Conservation (phyloP, 1,140 invertebrate species). For the Drosophila orena region DNA sequence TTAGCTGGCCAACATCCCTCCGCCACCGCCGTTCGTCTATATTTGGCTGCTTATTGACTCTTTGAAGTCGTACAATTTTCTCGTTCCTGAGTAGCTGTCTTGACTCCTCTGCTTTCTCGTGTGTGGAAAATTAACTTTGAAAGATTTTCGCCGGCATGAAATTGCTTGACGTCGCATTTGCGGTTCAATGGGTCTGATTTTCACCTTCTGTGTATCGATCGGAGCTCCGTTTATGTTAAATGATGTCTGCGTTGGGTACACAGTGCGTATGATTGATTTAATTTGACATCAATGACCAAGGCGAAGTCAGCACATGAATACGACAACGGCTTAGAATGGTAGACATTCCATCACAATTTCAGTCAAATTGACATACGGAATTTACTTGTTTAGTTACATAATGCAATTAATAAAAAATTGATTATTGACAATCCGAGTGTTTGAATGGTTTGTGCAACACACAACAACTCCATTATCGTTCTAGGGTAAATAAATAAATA, state of each 20-base stretch:
- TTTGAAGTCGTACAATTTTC: constrained; percentile 79
- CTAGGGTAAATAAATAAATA: too few relatives aligned
- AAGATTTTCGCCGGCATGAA: constrained; percentile 70
- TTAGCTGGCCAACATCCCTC: constrained; percentile 21
- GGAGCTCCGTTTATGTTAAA: constrained; percentile 37
- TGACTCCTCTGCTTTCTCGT: constrained; percentile 39
- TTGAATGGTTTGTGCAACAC: too few relatives aligned
- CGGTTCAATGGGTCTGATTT: constrained; percentile 63
- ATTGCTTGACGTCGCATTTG: constrained; percentile 75
- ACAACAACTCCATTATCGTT: too few relatives aligned
- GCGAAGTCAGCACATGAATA: neutral
- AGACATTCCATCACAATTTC: too few relatives aligned
- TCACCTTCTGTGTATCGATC: neutral
- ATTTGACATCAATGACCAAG: constrained; percentile 19
- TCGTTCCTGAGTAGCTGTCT: constrained; percentile 55
- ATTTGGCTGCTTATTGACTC: constrained; percentile 79
- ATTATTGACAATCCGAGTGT: too few relatives aligned
- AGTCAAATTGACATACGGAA: too few relatives aligned
- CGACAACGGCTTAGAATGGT: neutral
- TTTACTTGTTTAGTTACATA: too few relatives aligned
- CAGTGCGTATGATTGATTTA: constrained; percentile 69
- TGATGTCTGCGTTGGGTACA: constrained; percentile 22
- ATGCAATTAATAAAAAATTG: too few relatives aligned
- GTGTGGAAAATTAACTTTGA: constrained; percentile 80
- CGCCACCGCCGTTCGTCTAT: constrained; percentile 11